Evolutionary conservation across 2,888 invertebrate species (phyloP).

Genomic region (Liodrosophila aerea): DNA sequence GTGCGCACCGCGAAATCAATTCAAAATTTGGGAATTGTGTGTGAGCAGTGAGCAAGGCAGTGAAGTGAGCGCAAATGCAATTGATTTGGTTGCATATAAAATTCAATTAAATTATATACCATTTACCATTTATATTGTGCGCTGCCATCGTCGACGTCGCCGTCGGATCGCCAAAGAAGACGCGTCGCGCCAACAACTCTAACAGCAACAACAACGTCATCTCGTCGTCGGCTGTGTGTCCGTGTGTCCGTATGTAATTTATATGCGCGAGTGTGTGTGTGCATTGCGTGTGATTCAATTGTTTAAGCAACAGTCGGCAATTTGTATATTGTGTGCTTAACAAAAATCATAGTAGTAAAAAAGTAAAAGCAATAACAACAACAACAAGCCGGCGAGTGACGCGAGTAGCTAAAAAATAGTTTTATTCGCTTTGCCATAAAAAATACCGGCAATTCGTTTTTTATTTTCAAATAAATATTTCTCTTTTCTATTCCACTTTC

Average conservation of each 20-base stretch:
- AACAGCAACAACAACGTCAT: slow-evolving; percentile 39
- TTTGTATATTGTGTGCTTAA: slow-evolving; percentile 36
- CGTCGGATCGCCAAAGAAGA: slow-evolving; percentile 43
- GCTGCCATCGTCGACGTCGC: too few species aligned
- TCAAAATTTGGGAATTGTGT: slow-evolving; percentile 38
- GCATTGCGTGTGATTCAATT: slow-evolving; percentile 55
- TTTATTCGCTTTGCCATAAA: slow-evolving; percentile 11
- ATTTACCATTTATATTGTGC: slow-evolving; percentile 18
- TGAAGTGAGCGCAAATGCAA: slow-evolving; percentile 30
- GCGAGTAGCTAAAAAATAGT: slow-evolving; percentile 15
- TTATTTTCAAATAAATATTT: slow-evolving; percentile 23
- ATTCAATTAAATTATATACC: slow-evolving; percentile 15
- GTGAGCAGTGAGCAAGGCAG: slow-evolving; percentile 22
- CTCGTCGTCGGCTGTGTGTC: slow-evolving; percentile 33
- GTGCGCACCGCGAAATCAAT: slow-evolving; percentile 49
- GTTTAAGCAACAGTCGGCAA: slow-evolving; percentile 53
- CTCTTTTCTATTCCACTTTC: slow-evolving; percentile 15
- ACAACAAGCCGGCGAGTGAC: too few species aligned
- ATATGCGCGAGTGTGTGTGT: slow-evolving; percentile 19
- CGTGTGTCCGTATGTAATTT: slow-evolving; percentile 27
- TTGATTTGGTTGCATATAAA: slow-evolving; percentile 15
- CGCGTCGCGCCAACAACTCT: slow-evolving; percentile 43
- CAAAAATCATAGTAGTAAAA: slow-evolving; percentile 29
- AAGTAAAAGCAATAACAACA: slow-evolving; percentile 3
- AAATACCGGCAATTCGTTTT: slow-evolving; percentile 21